Evolutionary conservation across 1,140 invertebrate species (phyloP), one percentile per base, ranked within the genome.

Genomic region (Cephus cinctus): DNA sequence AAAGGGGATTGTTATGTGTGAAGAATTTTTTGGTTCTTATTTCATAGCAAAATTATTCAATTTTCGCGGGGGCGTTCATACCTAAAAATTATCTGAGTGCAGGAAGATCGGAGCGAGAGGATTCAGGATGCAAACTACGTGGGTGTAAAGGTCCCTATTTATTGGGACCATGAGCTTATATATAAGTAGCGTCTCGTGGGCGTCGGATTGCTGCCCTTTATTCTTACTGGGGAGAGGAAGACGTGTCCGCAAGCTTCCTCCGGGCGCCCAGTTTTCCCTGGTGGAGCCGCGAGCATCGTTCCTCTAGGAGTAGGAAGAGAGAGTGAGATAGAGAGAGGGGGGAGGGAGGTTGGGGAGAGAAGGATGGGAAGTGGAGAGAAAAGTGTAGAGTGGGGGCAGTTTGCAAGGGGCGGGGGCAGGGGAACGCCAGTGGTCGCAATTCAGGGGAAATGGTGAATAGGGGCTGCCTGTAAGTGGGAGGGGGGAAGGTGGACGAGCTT

Each of bases 401-500:
- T 6, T 6, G 25, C 6, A n/a, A n/a, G 25, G 25, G 25, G 25
- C 6, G 25, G 25, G 25, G 25, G 25, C n/a, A n/a, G 25, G 6
- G n/a, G n/a, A n/a, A n/a, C n/a, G n/a, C n/a, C n/a, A n/a, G n/a
- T n/a, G n/a, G n/a, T n/a, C n/a, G n/a, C n/a, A n/a, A n/a, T n/a
- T n/a, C n/a, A n/a, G n/a, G n/a, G n/a, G n/a, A n/a, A n/a, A n/a
- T n/a, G n/a, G n/a, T n/a, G 1, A 6, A 27, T n/a, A 6, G 25
- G 6, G 1, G 25, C 6, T 27, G 6, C 6, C 1, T 1, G 25
- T 6, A n/a, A n/a, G 25, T 27, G 1, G 1, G 25, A n/a, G 25
- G 25, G n/a, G n/a, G 25, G 25, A n/a, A 1, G 56, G 57, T 36
- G 63, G 47, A 46, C 53, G 51, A 50, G 50, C 50, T 61, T 67